Conservation (phyloP, 2,888 invertebrate species). For the Acrobasis consociella region DNA sequence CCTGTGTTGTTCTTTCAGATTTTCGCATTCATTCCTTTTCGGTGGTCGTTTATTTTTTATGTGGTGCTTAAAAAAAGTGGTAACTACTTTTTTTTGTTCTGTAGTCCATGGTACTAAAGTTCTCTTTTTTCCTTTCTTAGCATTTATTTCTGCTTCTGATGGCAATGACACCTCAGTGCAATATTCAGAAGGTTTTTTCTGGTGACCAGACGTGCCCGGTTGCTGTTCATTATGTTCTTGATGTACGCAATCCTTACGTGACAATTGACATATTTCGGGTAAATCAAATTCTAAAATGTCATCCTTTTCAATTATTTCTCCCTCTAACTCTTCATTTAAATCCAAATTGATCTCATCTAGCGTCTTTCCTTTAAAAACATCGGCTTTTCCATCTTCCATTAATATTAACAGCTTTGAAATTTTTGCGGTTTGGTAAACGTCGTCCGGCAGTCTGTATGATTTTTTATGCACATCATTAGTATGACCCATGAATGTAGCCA, state of each 20-base stretch:
- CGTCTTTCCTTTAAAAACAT: not conserved
- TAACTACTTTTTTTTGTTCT: too few relatives aligned
- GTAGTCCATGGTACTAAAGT: not conserved
- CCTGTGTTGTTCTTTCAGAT: too few relatives aligned
- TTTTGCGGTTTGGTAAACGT: conserved; percentile 32
- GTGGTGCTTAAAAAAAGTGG: too few relatives aligned
- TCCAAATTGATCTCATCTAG: not conserved
- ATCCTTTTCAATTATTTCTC: not conserved
- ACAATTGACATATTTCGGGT: too few relatives aligned
- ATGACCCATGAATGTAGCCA: conserved; percentile 40
- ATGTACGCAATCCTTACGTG: too few relatives aligned
- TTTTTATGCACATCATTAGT: conserved; percentile 39
- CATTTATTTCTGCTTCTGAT: too few relatives aligned
- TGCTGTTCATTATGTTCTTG: too few relatives aligned
- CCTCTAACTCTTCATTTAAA: not conserved
- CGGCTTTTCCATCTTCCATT: conserved; percentile 38
- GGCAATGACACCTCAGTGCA: too few relatives aligned
- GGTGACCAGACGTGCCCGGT: too few relatives aligned
- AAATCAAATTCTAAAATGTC: not conserved
- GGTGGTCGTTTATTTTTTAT: too few relatives aligned
- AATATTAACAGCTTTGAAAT: conserved; percentile 41
- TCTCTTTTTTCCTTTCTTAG: conserved; percentile 35
- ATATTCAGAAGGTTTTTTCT: too few relatives aligned
- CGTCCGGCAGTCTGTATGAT: conserved; percentile 35
- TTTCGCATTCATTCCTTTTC: too few relatives aligned